Evolutionary conservation across 2,797 vertebrate species (phyloP).

Genomic region (Choloepus didactylus): DNA sequence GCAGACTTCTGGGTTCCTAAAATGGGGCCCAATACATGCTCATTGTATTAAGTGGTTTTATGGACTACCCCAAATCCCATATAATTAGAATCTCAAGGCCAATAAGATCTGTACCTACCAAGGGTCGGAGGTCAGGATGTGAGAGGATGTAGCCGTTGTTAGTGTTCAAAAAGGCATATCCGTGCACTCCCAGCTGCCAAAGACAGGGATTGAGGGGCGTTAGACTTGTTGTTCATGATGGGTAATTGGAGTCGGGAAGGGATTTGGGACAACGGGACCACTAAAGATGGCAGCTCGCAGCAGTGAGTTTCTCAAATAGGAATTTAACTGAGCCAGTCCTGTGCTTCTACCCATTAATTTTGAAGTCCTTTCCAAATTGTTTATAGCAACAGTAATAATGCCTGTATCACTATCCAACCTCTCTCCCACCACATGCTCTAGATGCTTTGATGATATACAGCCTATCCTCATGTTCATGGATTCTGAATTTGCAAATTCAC

Average conservation of each 20-base stretch:
- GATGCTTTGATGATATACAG: background rate
- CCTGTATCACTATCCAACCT: background rate
- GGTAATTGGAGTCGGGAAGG: background rate
- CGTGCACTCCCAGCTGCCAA: conserved; percentile 95
- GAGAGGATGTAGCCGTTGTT: conserved; percentile 99
- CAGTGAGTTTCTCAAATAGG: background rate
- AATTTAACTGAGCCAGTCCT: background rate
- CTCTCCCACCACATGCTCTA: background rate
- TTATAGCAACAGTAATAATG: background rate
- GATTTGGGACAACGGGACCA: fast-evolving
- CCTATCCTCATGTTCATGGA: too few relatives aligned
- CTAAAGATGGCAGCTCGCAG: background rate
- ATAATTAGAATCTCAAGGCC: background rate
- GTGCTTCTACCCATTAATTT: background rate
- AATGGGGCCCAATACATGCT: background rate
- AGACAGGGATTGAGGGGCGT: conserved; percentile 28
- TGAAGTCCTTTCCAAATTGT: background rate
- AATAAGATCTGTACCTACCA: conserved; percentile 89
- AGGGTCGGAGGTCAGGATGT: conserved; percentile 96
- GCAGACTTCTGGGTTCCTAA: background rate
- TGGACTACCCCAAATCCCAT: background rate
- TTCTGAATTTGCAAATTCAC: too few relatives aligned
- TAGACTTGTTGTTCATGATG: background rate
- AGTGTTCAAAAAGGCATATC: conserved; percentile 96
- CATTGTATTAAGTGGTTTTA: background rate